Conservation (phyloP, 2,888 invertebrate species). For the Aleiodes testaceus region DNA sequence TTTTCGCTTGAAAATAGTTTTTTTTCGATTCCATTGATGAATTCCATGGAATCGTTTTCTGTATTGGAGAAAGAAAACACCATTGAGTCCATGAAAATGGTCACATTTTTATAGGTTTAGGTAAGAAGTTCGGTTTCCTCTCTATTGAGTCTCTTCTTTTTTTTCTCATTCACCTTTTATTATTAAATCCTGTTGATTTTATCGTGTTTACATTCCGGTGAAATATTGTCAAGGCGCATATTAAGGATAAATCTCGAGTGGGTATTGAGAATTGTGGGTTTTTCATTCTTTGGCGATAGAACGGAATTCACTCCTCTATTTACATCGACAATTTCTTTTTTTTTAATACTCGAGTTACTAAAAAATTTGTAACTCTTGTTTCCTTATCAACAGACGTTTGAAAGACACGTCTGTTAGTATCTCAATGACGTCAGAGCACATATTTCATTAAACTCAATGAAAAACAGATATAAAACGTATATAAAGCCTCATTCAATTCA, state of each 20-base stretch:
- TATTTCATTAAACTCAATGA: too few species aligned
- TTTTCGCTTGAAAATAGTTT: background rate
- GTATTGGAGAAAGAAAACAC: slow-evolving; percentile 16
- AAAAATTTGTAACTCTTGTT: too few species aligned
- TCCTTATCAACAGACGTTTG: too few species aligned
- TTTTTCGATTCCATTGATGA: slow-evolving; percentile 23
- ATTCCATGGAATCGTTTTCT: slow-evolving; percentile 26
- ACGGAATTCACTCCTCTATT: too few species aligned
- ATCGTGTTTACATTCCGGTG: slow-evolving; percentile 12
- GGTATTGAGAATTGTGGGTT: too few species aligned
- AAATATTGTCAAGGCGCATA: background rate
- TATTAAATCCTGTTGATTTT: slow-evolving; percentile 25
- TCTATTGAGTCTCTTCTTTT: slow-evolving; percentile 1
- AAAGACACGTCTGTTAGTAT: too few species aligned
- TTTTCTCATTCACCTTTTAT: background rate
- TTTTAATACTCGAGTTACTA: too few species aligned
- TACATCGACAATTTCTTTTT: too few species aligned
- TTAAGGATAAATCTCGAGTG: background rate
- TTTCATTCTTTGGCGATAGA: too few species aligned
- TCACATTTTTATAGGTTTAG: slow-evolving; percentile 18
- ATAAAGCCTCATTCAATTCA: too few species aligned
- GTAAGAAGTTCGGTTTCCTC: slow-evolving; percentile 20
- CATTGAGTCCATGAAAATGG: slow-evolving; percentile 11
- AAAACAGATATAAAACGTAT: too few species aligned
- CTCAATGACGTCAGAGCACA: too few species aligned